These are phyloP conservation scores for Salticus scenicus DNA, from an alignment of 2,888 invertebrate genomes.

Conservation along the genomic window DNA sequence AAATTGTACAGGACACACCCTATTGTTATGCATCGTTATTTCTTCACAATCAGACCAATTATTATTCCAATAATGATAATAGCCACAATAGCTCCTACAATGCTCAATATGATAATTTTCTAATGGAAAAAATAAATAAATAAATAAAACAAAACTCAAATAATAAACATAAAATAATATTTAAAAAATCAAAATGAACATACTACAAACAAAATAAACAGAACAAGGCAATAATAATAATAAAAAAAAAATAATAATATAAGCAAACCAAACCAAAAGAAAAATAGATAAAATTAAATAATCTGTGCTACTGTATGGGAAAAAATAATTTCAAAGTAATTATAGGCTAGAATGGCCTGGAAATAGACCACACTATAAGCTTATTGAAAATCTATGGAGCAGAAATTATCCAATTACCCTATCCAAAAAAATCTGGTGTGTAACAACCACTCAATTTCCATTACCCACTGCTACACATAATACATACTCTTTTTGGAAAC, in stretches of 20 bases:
- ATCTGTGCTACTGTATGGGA: neutral
- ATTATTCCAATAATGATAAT: constrained; percentile 47
- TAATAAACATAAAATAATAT: constrained; percentile 16
- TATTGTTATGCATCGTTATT: too few relatives aligned
- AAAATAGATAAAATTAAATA: neutral
- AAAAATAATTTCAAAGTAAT: too few relatives aligned
- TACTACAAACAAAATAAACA: neutral
- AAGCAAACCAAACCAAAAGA: neutral
- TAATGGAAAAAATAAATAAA: constrained; percentile 38
- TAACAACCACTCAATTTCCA: too few relatives aligned
- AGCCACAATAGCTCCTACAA: constrained; percentile 32
- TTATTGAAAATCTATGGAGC: too few relatives aligned
- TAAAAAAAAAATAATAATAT: neutral
- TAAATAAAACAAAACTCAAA: constrained; percentile 3
- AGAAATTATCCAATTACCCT: too few relatives aligned
- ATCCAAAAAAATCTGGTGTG: too few relatives aligned
- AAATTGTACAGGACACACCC: too few relatives aligned
- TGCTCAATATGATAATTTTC: constrained; percentile 52
- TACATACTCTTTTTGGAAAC: too few relatives aligned
- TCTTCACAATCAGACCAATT: constrained; percentile 34
- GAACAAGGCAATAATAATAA: neutral
- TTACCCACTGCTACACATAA: too few relatives aligned
- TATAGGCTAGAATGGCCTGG: too few relatives aligned
- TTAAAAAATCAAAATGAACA: neutral
- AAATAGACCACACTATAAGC: too few relatives aligned